Conservation (phyloP, 2,888 invertebrate genomes). For the Reticulitermes lucifugus region DNA sequence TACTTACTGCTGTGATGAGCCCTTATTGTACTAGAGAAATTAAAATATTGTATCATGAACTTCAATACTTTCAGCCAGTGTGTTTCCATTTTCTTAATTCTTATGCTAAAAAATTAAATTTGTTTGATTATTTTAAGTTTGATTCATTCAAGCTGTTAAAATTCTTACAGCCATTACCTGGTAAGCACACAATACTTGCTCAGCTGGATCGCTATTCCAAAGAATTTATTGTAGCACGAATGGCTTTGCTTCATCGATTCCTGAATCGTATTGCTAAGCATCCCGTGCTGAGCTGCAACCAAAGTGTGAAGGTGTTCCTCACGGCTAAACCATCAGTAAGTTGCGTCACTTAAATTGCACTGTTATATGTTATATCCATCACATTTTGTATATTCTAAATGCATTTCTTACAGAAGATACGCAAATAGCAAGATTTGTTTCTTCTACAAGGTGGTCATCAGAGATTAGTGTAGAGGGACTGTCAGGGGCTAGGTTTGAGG, state of each 20-base stretch:
- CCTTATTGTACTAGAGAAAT: too few species aligned
- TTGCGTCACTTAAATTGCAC: slow-evolving; percentile 46
- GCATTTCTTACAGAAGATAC: too few species aligned
- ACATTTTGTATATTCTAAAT: too few species aligned
- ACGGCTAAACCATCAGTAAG: slow-evolving; percentile 73
- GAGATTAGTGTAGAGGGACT: too few species aligned
- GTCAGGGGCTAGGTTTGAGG: too few species aligned
- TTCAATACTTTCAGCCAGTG: too few species aligned
- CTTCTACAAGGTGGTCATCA: too few species aligned
- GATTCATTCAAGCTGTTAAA: not conserved
- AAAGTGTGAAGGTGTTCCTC: slow-evolving; percentile 73
- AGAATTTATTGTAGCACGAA: slow-evolving; percentile 75
- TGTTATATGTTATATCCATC: too few species aligned
- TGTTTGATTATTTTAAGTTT: not conserved
- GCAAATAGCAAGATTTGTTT: too few species aligned
- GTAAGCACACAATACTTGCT: slow-evolving; percentile 75
- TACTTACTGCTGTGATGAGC: too few species aligned
- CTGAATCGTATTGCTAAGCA: slow-evolving; percentile 75
- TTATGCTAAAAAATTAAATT: slow-evolving; percentile 37
- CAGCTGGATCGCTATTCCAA: slow-evolving; percentile 78
- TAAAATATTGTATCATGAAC: not conserved
- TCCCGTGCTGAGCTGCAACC: slow-evolving; percentile 76
- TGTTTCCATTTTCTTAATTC: not conserved
- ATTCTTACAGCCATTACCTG: slow-evolving; percentile 72
- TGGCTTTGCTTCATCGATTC: slow-evolving; percentile 75